A percentile compares a stretch with the other conserved stretches of the same genome.
Evolutionary conservation across 2,113 vertebrate genomes (phyloP).

Genomic region (Phyllostomus hastatus): DNA sequence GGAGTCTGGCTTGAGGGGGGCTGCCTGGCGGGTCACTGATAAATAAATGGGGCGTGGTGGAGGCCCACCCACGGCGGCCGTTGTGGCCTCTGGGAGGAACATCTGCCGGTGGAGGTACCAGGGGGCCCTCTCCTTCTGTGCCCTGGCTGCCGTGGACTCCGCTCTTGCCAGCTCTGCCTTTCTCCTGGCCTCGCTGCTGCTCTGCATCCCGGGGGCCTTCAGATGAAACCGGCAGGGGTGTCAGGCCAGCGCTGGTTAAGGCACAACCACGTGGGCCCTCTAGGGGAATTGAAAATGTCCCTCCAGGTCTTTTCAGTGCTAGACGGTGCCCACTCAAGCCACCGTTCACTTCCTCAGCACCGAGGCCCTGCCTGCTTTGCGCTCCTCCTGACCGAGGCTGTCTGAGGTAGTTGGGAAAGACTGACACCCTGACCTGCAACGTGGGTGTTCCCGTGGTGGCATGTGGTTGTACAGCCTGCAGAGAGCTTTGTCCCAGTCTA

Average conservation of each 20-base stretch:
- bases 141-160: not conserved
- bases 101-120: not conserved
- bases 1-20: not conserved
- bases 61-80: not conserved
- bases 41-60: not conserved
- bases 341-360: not conserved
- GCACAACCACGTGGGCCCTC: not conserved
- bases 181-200: not conserved
- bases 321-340: not conserved
- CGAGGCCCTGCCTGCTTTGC: not conserved
- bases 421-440: not conserved
- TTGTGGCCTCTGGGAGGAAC: not conserved
- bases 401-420: not conserved
- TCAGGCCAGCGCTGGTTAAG: not conserved
- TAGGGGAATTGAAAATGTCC: not conserved
- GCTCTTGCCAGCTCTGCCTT: not conserved
- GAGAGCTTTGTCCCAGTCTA: not conserved
- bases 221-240: not conserved
- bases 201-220: not conserved
- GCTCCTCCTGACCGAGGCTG: not conserved
- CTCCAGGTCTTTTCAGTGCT: not conserved
- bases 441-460: not conserved
- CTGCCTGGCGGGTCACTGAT: constrained; percentile 38
- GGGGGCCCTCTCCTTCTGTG: not conserved
- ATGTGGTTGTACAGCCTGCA: not conserved